phyloP scores from a whole-genome alignment of 1,140 invertebrate species.

The Heliconius hewitsoni region DNA sequence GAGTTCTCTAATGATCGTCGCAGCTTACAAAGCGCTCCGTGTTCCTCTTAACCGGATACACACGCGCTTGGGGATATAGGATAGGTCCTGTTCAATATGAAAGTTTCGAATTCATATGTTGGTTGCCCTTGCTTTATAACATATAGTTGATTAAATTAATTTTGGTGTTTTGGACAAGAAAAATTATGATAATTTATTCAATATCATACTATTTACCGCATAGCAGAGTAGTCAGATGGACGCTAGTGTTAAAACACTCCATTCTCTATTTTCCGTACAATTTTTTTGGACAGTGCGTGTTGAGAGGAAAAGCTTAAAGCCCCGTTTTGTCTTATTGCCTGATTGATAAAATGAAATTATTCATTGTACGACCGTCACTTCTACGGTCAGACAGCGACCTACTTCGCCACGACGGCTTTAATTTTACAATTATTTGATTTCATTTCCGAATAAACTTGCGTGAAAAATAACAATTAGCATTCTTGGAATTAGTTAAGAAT shows the following conservation, averaged over 20 bases:
- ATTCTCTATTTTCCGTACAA: too few relatives aligned
- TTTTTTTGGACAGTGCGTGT: too few relatives aligned
- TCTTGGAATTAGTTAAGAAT: not conserved
- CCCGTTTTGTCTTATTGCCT: too few relatives aligned
- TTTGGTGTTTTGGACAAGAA: not conserved
- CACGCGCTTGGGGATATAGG: not conserved
- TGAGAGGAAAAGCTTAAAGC: too few relatives aligned
- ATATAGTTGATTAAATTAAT: not conserved
- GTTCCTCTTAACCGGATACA: not conserved
- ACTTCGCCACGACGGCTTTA: too few relatives aligned
- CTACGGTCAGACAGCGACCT: too few relatives aligned
- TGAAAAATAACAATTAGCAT: constrained; percentile 5
- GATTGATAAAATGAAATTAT: too few relatives aligned
- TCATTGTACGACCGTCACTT: too few relatives aligned
- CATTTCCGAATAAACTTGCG: not conserved
- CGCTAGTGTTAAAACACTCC: too few relatives aligned
- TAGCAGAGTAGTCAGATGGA: too few relatives aligned
- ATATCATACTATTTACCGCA: too few relatives aligned
- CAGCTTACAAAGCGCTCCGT: not conserved
- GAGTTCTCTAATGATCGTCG: constrained; percentile 8
- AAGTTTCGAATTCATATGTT: not conserved
- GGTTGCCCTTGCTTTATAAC: not conserved
- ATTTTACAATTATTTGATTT: not conserved
- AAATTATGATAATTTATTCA: not conserved
- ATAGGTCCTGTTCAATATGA: not conserved